A percentile compares a stretch with the other conserved stretches of the same genome.
Evolutionary conservation across 2,113 vertebrate species (phyloP).

Genomic region (Campylomormyrus tamandua): DNA sequence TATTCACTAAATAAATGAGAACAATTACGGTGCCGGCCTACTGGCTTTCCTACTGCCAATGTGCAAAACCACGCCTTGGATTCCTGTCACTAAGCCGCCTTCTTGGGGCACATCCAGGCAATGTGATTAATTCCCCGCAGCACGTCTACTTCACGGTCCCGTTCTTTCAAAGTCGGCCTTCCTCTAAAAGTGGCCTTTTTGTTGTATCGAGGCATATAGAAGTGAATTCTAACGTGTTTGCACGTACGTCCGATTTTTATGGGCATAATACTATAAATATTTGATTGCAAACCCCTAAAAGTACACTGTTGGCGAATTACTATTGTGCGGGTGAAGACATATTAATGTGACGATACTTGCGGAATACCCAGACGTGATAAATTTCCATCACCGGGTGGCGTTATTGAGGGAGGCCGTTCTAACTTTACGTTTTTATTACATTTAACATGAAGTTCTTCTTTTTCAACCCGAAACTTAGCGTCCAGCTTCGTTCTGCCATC

Average conservation of each 20-base stretch:
- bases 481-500: neutral
- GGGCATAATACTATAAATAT: neutral
- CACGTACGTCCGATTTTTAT: neutral
- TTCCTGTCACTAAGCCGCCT: constrained; percentile 22
- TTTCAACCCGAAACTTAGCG: neutral
- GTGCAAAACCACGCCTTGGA: constrained; percentile 20
- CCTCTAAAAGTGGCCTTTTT: neutral
- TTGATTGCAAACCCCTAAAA: neutral
- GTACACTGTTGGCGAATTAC: neutral
- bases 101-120: constrained; percentile 31
- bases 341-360: no score
- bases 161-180: neutral
- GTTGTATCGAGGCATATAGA: neutral
- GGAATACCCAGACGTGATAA: neutral
- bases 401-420: neutral
- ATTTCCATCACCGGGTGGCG: constrained; percentile 9
- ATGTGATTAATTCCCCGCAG: constrained; percentile 32
- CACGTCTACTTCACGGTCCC: constrained; percentile 17
- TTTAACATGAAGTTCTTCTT: neutral
- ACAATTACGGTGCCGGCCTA: neutral
- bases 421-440: neutral
- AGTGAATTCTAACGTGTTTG: neutral
- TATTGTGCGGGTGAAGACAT: neutral
- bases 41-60: constrained; percentile 25
- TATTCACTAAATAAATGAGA: constrained; percentile 7